Evolutionary conservation across 2,797 vertebrate species (phyloP), one percentile per base, ranked within the genome.

Genomic region (Neostethus bicornis): DNA sequence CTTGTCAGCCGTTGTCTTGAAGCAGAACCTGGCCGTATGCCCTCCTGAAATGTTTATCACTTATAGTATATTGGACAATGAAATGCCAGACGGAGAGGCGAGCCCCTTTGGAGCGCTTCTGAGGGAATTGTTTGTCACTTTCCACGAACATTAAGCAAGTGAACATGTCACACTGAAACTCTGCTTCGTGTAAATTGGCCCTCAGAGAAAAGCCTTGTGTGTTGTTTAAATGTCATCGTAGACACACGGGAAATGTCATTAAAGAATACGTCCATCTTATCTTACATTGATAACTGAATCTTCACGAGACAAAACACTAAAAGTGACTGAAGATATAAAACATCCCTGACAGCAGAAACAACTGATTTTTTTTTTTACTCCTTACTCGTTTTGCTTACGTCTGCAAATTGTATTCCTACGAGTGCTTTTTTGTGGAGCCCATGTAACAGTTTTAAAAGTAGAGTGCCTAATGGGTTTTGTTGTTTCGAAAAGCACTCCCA

Each of bases 111-210:
- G 68, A 84, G 61, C 46, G 35, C 25, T 60, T 57, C 32, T 67
- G 34, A 51, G 58, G 77, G 61, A 75, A 58, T 70, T 73, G 71
- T 79, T 76, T 85, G 73, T 82, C 75, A 75, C 63, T 80, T 69
- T 52, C 51, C 28, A 42, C 49, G 59, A 66, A 78, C 72, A 79
- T 77, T 70, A 80, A 66, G 41, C 73, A 60, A 70, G 51, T 79
- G 75, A 61, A 43, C 51, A 7, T 70, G 68, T 70, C 73, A 81
- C 54, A 58, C 61, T 66, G 61, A 47, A 75, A 53, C 51, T 44
- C 57, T 37, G 49, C 51, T 66, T 61, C 67, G 61, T 72, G 79
- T 56, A 82, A 84, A 80, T 70, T 77, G 77, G 63, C 71, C 81
- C 75, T 58, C 26, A 20, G 74, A 73, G 78, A 77, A 29, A 42